Evolutionary conservation across 2,888 invertebrate species (phyloP).

Genomic region (Azorinus chamasolen): DNA sequence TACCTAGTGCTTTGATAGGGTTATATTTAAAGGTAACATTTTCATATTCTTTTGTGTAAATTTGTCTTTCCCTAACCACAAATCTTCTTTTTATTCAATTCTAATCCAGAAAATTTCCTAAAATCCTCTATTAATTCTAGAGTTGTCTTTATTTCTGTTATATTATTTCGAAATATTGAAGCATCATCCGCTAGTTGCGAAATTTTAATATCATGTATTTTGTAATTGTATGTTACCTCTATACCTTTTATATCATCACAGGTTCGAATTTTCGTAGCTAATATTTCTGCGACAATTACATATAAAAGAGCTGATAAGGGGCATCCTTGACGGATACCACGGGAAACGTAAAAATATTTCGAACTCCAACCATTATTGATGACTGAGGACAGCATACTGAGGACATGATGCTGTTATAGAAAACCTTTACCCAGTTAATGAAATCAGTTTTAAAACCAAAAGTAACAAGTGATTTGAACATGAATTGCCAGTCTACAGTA

Average conservation of each 20-base stretch:
- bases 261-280: neutral
- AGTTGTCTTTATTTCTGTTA: too few species aligned
- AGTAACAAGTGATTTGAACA: neutral
- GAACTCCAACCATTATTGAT: constrained; percentile 5
- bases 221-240: neutral
- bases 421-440: neutral
- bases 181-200: neutral
- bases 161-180: neutral
- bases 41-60: too few species aligned
- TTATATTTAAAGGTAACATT: too few species aligned
- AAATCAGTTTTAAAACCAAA: constrained; percentile 1
- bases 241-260: neutral
- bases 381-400: too few species aligned
- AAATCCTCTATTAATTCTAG: too few species aligned
- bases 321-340: constrained; percentile 6
- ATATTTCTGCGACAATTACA: constrained; percentile 6
- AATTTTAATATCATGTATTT: neutral
- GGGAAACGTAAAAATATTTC: neutral
- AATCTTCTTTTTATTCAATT: too few species aligned
- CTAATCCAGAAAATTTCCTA: too few species aligned
- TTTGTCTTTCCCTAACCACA: too few species aligned
- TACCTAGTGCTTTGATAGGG: too few species aligned
- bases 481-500: neutral
- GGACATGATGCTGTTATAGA: neutral
- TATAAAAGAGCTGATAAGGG: constrained; percentile 1